These are phyloP conservation scores for Philaethria dido DNA, from an alignment of 2,888 invertebrate species.

Conservation along the genomic window DNA sequence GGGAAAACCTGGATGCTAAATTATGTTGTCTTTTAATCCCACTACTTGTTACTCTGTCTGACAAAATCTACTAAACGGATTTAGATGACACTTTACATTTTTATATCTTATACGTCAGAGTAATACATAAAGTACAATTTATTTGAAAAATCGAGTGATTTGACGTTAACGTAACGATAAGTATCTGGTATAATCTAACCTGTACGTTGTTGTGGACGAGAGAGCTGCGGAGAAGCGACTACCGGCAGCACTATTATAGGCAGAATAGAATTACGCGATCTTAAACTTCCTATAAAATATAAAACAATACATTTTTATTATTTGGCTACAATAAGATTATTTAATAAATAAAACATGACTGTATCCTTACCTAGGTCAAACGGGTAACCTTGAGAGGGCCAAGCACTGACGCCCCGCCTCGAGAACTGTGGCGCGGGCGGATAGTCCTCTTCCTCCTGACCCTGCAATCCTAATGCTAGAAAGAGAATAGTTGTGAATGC, in stretches of 20 bases:
- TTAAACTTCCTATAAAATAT: not conserved
- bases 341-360: not conserved
- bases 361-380: conserved; percentile 5
- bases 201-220: not conserved
- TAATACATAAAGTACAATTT: no score
- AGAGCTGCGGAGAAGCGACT: not conserved
- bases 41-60: no score
- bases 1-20: no score
- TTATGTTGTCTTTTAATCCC: no score
- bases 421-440: not conserved
- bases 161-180: no score
- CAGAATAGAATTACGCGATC: conserved; percentile 9
- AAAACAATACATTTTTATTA: not conserved
- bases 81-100: no score
- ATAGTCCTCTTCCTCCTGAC: not conserved
- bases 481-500: no score
- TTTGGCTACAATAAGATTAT: not conserved
- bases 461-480: conserved; percentile 10
- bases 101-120: no score
- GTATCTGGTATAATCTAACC: not conserved
- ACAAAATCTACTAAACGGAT: no score
- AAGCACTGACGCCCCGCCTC: not conserved
- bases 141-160: no score
- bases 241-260: conserved; percentile 23
- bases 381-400: conserved; percentile 1